Evolutionary conservation across 2,113 vertebrate genomes (phyloP).

Genomic region (Plecturocebus donacophilus): DNA sequence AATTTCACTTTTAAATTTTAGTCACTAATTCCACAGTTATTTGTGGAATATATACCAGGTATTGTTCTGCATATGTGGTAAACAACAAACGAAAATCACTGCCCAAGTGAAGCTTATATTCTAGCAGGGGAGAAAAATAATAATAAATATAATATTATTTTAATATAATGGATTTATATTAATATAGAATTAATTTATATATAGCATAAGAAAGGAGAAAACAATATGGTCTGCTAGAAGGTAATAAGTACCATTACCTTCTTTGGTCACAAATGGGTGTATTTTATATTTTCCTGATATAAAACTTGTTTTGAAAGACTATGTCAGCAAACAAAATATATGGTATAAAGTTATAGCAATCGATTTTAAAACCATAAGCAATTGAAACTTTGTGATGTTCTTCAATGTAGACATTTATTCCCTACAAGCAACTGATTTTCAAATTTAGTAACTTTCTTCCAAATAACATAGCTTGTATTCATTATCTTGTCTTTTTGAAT

Average conservation of each 20-base stretch:
- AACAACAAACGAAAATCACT: neutral
- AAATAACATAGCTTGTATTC: neutral
- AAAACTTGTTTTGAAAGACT: neutral
- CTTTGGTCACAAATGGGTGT: neutral
- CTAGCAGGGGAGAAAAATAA: neutral
- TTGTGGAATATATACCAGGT: neutral
- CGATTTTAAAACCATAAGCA: neutral
- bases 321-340: constrained; percentile 12
- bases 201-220: neutral
- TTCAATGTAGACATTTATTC: constrained; percentile 32
- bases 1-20: constrained; percentile 43
- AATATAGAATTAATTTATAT: neutral
- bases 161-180: neutral
- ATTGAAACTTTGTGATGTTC: neutral
- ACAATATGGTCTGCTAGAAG: neutral
- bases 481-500: constrained; percentile 8
- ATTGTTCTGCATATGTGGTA: neutral
- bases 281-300: constrained; percentile 34
- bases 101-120: neutral
- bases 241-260: neutral
- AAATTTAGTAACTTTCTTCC: constrained; percentile 33
- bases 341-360: neutral
- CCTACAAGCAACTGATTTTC: neutral
- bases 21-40: neutral
- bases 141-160: neutral